Base-by-base conservation (phyloP, 2,888 invertebrate genomes). In the Ectemnius lituratus region DNA sequence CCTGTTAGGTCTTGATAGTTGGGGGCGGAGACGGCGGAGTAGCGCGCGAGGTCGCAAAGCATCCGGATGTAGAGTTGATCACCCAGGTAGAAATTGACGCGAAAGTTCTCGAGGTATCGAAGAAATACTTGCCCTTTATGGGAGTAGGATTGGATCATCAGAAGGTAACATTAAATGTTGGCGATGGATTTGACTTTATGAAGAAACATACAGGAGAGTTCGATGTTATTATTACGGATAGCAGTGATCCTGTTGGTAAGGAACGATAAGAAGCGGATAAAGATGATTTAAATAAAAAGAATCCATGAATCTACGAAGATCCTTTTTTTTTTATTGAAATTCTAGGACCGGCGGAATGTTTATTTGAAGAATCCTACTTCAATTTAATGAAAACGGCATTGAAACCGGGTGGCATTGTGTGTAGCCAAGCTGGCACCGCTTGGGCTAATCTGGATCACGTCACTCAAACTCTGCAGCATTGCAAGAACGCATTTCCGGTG, bases 11-110 rank as follows among this genome's bases (percentile, higher is more conserved):
- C 2, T 92, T 99, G 46, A 97, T 99, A 80, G 97, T 99, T 20
- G 99, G 99, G 0, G 99, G 99, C 0, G 99, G 99, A 0, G 99
- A 99, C 91, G 99, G 99, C 0, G 99, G 99, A 0, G 98, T 99
- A 4, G 97, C 98, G 0, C 93, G 99, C 11, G 99, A 99, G 91
- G 97, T 98, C 0, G 94, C 95, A 1, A 99, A 99, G 90, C 98
- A 99, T 91, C 97, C 98, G 0, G 91, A 92, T 72, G 98, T 99
- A 0, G 94, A 97, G 86, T 92, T 94, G 85, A 95, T 99, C 71
- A 94, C 96, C 66, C 93, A 97, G 93, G 98, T 99, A 68, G 99
- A 99, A 93, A 99, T 99, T 81, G 99, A 99, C 90, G 95, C 93
- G 63, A 94, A 94, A 89, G 99, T 99, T 1, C 94, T 99, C 14